These are phyloP conservation scores for Epinotia brunnichana DNA, from an alignment of 2,888 invertebrate genomes.

Conservation along the genomic window DNA sequence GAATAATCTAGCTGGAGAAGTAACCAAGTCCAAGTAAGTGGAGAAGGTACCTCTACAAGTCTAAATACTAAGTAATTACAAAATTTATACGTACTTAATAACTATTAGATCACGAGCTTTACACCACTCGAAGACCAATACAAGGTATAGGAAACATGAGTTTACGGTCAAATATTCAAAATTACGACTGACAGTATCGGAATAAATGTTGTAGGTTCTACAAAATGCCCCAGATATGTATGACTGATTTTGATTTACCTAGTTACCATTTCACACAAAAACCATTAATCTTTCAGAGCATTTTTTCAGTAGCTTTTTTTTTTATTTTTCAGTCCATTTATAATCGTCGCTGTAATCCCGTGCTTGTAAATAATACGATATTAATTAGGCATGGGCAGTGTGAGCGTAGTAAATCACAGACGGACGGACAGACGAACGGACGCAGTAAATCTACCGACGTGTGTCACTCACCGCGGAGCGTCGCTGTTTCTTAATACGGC, in stretches of 20 bases:
- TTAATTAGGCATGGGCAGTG: conserved; percentile 59
- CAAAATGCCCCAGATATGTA: background rate
- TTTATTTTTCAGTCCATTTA: conserved; percentile 5
- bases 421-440: conserved; percentile 53
- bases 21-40: too few relatives aligned
- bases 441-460: conserved; percentile 70
- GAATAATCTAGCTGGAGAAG: too few relatives aligned
- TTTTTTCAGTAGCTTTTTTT: conserved; percentile 19
- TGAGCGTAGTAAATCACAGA: conserved; percentile 68
- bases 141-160: too few relatives aligned
- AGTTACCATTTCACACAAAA: conserved; percentile 8
- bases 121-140: too few relatives aligned
- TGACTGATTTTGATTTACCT: conserved; percentile 16
- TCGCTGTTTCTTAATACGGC: conserved; percentile 42
- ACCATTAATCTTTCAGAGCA: conserved; percentile 20
- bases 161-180: too few relatives aligned
- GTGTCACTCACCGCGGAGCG: conserved; percentile 63
- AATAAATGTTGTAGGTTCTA: background rate
- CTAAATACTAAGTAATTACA: too few relatives aligned
- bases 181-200: too few relatives aligned
- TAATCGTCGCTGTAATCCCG: conserved; percentile 22
- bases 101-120: too few relatives aligned
- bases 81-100: too few relatives aligned
- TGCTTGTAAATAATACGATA: conserved; percentile 51
- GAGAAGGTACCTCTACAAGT: too few relatives aligned